These are phyloP conservation scores for Phenganax subtilis DNA, from an alignment of 92 coral and sea anemone genomes.

Conservation along the genomic window DNA sequence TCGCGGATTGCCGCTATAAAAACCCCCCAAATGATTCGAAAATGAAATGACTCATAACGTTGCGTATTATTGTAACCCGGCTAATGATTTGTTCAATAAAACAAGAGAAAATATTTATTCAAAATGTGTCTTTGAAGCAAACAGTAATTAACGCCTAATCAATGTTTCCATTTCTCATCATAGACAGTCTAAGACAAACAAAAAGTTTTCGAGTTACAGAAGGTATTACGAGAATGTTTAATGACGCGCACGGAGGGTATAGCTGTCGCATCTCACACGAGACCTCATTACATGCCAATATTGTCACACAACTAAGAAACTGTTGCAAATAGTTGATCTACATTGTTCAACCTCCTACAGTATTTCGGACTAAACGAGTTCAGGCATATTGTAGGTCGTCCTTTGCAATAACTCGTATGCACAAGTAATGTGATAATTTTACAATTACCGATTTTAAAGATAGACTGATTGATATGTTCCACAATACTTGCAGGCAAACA, in stretches of 20 bases:
- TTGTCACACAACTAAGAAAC: background rate
- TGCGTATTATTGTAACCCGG: conserved; percentile 35
- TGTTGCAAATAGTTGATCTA: conserved; percentile 8
- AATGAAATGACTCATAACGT: conserved; percentile 26
- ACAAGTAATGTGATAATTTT: conserved; percentile 40
- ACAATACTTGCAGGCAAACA: conserved; percentile 16
- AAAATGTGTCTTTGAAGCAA: conserved; percentile 33
- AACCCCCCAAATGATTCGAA: conserved; percentile 16
- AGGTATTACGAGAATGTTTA: conserved; percentile 22
- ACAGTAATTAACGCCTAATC: conserved; percentile 45
- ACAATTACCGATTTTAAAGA: conserved; percentile 39
- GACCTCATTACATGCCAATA: background rate
- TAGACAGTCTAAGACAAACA: conserved; percentile 37
- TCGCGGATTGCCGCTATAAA: conserved; percentile 32
- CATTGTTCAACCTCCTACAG: background rate
- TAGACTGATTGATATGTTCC: conserved; percentile 32
- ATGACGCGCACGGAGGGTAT: no score
- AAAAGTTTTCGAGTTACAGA: conserved; percentile 28
- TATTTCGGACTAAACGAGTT: conserved; percentile 2
- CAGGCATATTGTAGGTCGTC: background rate
- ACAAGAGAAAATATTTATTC: conserved; percentile 40
- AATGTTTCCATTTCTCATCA: conserved; percentile 36
- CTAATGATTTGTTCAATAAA: conserved; percentile 37
- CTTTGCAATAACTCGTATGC: conserved; percentile 15
- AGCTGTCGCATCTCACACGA: no score